phyloP scores from a whole-genome alignment of 1,140 invertebrate genomes.

The Fopius arisanus region DNA sequence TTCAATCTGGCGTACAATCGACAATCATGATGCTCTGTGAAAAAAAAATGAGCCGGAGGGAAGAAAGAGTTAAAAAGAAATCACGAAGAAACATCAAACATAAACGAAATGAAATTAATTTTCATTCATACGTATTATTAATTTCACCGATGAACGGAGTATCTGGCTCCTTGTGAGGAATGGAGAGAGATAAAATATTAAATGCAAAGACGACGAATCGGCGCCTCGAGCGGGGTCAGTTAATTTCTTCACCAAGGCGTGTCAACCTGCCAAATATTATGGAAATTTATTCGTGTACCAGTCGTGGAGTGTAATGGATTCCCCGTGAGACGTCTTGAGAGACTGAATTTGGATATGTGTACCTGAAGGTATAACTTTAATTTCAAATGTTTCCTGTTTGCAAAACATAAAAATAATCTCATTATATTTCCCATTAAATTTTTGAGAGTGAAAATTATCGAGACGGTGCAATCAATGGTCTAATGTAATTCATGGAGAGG shows the following conservation, averaged over 20 bases:
- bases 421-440: background rate
- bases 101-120: background rate
- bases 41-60: background rate
- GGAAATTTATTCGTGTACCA: slow-evolving; percentile 54
- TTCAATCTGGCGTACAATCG: background rate
- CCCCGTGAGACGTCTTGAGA: slow-evolving; percentile 23
- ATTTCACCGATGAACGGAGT: background rate
- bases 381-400: background rate
- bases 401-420: background rate
- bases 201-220: background rate
- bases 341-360: slow-evolving; percentile 8
- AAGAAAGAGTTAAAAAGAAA: background rate
- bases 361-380: background rate
- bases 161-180: background rate
- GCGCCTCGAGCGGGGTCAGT: slow-evolving; percentile 38
- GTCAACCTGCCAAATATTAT: slow-evolving; percentile 59
- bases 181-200: background rate
- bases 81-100: background rate
- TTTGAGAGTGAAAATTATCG: slow-evolving; percentile 27
- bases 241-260: slow-evolving; percentile 45
- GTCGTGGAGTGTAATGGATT: slow-evolving; percentile 49
- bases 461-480: slow-evolving; percentile 24
- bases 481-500: slow-evolving; percentile 17
- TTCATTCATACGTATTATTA: slow-evolving; percentile 13
- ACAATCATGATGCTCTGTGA: background rate